Evolutionary conservation across 2,113 vertebrate genomes (phyloP), one percentile per base, ranked within the genome.

Genomic region (Cynopterus brachyotis): DNA sequence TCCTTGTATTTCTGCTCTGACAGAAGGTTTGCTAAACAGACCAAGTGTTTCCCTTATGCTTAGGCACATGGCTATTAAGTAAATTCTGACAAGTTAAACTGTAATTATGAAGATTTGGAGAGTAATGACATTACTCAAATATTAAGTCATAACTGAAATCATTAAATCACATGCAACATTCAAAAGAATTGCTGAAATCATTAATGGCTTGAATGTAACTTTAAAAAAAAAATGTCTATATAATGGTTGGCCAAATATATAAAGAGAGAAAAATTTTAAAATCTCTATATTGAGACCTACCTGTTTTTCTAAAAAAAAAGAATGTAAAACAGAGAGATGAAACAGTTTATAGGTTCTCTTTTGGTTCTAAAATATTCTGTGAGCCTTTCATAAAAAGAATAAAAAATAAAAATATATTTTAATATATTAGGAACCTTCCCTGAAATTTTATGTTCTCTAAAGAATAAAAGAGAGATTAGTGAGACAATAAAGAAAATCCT

Each of bases 21-120:
- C 91, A 94, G 92, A 97, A 96, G 95, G 92, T 1, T 32, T 98
- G 97, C 96, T 97, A 97, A 97, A 97, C 88, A 97, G 90, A 93
- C 91, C 72, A 24, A 96, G 95, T 97, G 91, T 95, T 98, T 97
- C 95, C 96, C 96, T 98, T 98, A 96, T 98, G 96, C 53, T 97
- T 85, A 96, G 89, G 95, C 97, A 98, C 97, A 98, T 94, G 96
- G 96, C 96, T 96, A 78, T 82, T 95, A 96, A 97, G 96, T 94
- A 98, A 97, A 96, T 47, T 82, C 57, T 98, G 96, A 97, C 16
- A 35, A 95, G 97, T 95, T 97, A 93, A 94, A 93, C 97, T 96
- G 90, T 86, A 97, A 96, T 96, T 96, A 89, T 93, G 8, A 97
- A 96, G 79, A 91, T 60, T 91, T 95, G 95, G 96, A 93, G 73